phyloP scores from a whole-genome alignment of 2,888 invertebrate species.

The Orthonychiurus folsomi region DNA sequence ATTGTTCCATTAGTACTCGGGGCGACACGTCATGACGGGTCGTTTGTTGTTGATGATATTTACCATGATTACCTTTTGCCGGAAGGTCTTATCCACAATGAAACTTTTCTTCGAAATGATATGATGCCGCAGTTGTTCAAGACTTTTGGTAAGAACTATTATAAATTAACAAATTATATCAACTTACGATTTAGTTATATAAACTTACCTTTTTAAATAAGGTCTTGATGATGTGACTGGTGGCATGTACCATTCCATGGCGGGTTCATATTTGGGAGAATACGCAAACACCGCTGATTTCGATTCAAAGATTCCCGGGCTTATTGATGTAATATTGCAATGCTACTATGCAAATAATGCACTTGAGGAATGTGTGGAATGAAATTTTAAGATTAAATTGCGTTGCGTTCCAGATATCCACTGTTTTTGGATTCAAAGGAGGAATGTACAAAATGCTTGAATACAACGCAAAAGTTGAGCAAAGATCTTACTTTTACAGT shows the following conservation, averaged over 20 bases:
- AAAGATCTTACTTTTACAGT: slow-evolving; percentile 11
- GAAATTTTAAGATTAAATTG: background rate
- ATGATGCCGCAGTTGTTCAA: slow-evolving; percentile 19
- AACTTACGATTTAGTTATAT: background rate
- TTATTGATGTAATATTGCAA: slow-evolving; percentile 31
- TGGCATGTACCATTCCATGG: slow-evolving; percentile 22
- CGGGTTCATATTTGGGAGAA: slow-evolving; percentile 22
- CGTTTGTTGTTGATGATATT: slow-evolving; percentile 19
- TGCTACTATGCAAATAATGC: too few species aligned
- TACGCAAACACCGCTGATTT: slow-evolving; percentile 19
- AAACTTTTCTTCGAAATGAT: slow-evolving; percentile 24
- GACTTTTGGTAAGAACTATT: slow-evolving; percentile 17
- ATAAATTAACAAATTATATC: background rate
- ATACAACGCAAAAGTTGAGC: background rate
- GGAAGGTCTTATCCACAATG: slow-evolving; percentile 18
- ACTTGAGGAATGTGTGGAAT: background rate
- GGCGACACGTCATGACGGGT: background rate
- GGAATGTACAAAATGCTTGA: slow-evolving; percentile 5
- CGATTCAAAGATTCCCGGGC: slow-evolving; percentile 22
- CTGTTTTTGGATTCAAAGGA: slow-evolving; percentile 9
- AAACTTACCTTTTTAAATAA: background rate
- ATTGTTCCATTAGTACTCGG: slow-evolving; percentile 27
- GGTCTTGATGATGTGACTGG: slow-evolving; percentile 19
- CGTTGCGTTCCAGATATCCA: background rate
- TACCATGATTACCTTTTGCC: slow-evolving; percentile 27